Conservation (phyloP, 2,797 vertebrate genomes). For the Pseudomugil tenellus region DNA sequence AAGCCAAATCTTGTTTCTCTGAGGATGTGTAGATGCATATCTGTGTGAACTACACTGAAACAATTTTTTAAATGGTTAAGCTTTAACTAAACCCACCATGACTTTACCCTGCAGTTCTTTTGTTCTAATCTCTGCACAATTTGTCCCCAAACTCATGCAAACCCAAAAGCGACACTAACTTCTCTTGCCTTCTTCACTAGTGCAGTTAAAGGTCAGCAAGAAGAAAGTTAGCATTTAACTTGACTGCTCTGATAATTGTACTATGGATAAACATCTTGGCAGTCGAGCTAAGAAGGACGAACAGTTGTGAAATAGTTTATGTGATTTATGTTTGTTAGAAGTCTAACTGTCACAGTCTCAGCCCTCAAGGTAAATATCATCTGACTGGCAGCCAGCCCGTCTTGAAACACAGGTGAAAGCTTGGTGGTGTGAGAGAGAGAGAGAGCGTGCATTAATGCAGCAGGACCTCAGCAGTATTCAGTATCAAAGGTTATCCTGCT, state of each 20-base stretch:
- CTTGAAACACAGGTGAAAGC: slow-evolving; percentile 31
- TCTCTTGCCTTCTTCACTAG: neutral
- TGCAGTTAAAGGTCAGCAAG: neutral
- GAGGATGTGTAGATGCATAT: too few species aligned
- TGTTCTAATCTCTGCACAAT: neutral
- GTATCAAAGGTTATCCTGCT: slow-evolving; percentile 56
- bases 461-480: slow-evolving; percentile 27
- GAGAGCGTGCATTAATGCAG: too few species aligned
- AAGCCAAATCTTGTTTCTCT: too few species aligned
- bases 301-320: neutral
- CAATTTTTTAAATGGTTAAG: too few species aligned
- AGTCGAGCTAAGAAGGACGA: neutral
- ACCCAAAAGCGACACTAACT: too few species aligned
- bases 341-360: slow-evolving; percentile 40
- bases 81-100: too few species aligned
- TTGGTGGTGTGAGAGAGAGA: slow-evolving; percentile 13
- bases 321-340: slow-evolving; percentile 38
- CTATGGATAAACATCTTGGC: neutral
- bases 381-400: slow-evolving; percentile 24
- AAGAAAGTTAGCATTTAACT: neutral
- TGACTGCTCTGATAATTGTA: neutral
- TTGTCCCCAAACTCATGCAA: neutral
- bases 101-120: too few species aligned
- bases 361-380: slow-evolving; percentile 61
- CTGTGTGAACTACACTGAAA: too few species aligned